These are phyloP conservation scores for Amitus sp. DNA, from an alignment of 2,888 invertebrate genomes.

Conservation along the genomic window DNA sequence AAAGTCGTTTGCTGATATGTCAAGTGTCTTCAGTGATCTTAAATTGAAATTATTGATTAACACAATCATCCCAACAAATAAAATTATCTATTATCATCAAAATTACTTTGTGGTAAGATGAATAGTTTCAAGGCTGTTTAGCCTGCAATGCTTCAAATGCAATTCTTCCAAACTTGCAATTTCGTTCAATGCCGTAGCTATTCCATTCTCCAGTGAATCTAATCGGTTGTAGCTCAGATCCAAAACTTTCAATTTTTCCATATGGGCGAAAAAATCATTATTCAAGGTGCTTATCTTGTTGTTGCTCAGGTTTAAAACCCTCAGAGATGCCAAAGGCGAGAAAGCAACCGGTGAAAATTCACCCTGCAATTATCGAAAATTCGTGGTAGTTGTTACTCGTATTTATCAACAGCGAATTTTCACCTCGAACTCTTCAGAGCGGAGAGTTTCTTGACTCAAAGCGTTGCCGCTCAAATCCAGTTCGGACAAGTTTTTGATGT, in stretches of 20 bases:
- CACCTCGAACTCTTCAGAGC: conserved; percentile 77
- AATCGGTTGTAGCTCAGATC: conserved; percentile 82
- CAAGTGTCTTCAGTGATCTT: conserved; percentile 71
- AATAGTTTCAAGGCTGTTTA: conserved; percentile 55
- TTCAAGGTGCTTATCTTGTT: conserved; percentile 79
- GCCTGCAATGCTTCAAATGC: conserved; percentile 75
- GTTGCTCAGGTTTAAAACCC: conserved; percentile 73
- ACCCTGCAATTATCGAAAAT: conserved; percentile 44
- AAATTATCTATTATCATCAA: too few species aligned
- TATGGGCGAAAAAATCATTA: conserved; percentile 80
- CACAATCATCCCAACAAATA: neutral
- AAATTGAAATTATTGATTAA: conserved; percentile 3
- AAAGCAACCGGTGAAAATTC: conserved; percentile 69
- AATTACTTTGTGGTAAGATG: conserved; percentile 72
- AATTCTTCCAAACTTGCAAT: conserved; percentile 76
- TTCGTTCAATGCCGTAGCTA: conserved; percentile 76
- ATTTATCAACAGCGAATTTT: neutral
- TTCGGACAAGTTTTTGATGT: conserved; percentile 71
- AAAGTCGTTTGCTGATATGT: conserved; percentile 76
- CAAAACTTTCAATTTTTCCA: conserved; percentile 74
- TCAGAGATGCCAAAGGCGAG: conserved; percentile 71
- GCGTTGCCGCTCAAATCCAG: conserved; percentile 79
- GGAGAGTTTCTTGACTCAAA: conserved; percentile 70
- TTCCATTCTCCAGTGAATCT: too few species aligned
- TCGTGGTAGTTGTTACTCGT: too few species aligned